Percentiles rank a stretch among this genome's conserved stretches.
These are phyloP conservation scores for Pteronotus mesoamericanus DNA, from an alignment of 2,797 vertebrate species.

Conservation along the genomic window DNA sequence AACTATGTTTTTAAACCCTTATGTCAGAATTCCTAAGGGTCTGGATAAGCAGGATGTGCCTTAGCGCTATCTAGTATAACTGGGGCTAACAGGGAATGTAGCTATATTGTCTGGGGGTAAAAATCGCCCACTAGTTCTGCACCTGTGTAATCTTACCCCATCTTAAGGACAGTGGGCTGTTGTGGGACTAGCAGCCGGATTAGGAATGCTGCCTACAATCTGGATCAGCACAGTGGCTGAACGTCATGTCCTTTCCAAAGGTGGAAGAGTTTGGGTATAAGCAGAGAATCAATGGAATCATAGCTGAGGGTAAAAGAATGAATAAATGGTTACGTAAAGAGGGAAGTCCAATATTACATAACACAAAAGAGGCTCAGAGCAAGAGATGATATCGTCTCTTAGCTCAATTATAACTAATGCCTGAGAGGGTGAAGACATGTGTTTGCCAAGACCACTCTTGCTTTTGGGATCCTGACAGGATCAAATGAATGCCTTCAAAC, in stretches of 20 bases:
- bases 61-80: not conserved
- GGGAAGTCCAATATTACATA: not conserved
- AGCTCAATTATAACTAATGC: not conserved
- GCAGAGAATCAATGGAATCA: not conserved
- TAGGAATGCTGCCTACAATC: not conserved
- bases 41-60: not conserved
- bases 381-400: not conserved
- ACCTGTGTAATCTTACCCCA: not conserved
- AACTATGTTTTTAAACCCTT: not conserved
- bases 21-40: not conserved
- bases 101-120: no score
- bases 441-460: not conserved
- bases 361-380: not conserved
- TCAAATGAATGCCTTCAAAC: not conserved
- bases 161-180: not conserved
- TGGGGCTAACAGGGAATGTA: not conserved
- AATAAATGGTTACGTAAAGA: not conserved
- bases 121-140: not conserved
- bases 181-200: not conserved
- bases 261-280: not conserved
- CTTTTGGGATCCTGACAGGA: not conserved
- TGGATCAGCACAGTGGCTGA: not conserved
- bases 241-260: not conserved
- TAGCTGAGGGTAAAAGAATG: not conserved
- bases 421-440: not conserved